Evolutionary conservation across 2,888 invertebrate species (phyloP), one percentile per base, ranked within the genome.

Genomic region (Herminia tarsipennalis): DNA sequence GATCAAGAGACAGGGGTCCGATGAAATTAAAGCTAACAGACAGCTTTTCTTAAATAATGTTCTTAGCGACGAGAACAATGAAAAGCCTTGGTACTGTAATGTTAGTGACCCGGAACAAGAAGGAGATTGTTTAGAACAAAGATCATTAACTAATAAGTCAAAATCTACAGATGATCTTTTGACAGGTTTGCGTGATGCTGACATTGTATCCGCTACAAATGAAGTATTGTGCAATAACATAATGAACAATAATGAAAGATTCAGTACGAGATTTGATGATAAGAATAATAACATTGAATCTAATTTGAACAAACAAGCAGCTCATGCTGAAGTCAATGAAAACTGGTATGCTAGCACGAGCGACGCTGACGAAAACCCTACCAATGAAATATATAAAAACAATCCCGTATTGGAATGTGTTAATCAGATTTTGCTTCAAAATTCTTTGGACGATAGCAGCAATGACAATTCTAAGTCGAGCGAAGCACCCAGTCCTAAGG

Each of bases 381-480:
- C 94, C 13, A 92, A 93, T 71, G 94, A 94, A 73, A 93, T 94
- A 61, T 95, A 95, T 61, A 94, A 95, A 77, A 96, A 96, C 61
- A 97, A 96, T 83, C 96, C 96, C 1, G 96, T 97, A 4, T 83
- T 97, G 35, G 96, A 97, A 81, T 96, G 96, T 73, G 96, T 97
- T 57, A 96, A 96, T 86, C 96, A 95, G 83, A 97, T 97, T 65
- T 85, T 97, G 24, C 83, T 97, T 18, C 95, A 96, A 66, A 96
- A 96, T 76, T 93, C 93, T 12, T 88, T 94, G 77, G 94, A 94
- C 53, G 94, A 92, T 47, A 92, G 91, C 61, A 90, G 89, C 52
- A 89, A 88, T 61, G 91, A 91, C 53, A 88, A 85, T 62, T 88
- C 90, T 5, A 88, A 89, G 63, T 88, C 86, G 25, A 90, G 91